These are phyloP conservation scores for Drosophila ficusphila DNA, from an alignment of 1,140 invertebrate species.

Conservation along the genomic window DNA sequence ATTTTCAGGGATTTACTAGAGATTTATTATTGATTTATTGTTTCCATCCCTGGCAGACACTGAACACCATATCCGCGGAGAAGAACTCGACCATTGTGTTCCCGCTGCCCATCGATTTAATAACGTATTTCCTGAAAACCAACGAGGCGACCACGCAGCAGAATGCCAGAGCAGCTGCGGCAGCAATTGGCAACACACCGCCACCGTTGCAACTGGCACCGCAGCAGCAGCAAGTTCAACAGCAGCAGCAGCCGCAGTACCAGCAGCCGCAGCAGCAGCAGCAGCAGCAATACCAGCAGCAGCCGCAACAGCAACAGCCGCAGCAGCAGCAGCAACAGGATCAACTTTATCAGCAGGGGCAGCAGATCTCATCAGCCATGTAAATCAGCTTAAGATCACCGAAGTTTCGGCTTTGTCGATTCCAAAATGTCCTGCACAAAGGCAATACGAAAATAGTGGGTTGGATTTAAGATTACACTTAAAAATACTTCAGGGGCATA, in stretches of 20 bases:
- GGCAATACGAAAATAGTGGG: neutral
- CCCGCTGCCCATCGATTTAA: slow-evolving; percentile 96
- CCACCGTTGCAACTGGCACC: slow-evolving; percentile 40
- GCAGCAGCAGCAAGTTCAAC: slow-evolving; percentile 42
- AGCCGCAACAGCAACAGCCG: slow-evolving; percentile 23
- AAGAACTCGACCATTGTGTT: slow-evolving; percentile 99
- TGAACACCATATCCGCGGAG: slow-evolving; percentile 97
- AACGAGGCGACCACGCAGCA: slow-evolving; percentile 62
- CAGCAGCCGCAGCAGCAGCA: slow-evolving; percentile 16
- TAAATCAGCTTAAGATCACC: slow-evolving; percentile 42
- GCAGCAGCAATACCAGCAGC: slow-evolving; percentile 19
- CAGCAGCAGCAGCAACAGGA: slow-evolving; percentile 4
- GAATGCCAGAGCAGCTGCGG: slow-evolving; percentile 56
- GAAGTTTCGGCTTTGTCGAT: slow-evolving; percentile 8
- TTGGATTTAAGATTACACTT: neutral
- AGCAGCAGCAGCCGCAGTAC: slow-evolving; percentile 12
- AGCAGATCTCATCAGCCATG: slow-evolving; percentile 74
- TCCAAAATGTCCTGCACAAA: slow-evolving; percentile 19
- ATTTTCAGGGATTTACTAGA: neutral
- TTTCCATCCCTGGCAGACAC: slow-evolving; percentile 87
- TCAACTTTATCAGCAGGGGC: slow-evolving; percentile 41
- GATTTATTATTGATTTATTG: slow-evolving; percentile 2
- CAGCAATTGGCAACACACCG: slow-evolving; percentile 53
- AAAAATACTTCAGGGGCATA: neutral
- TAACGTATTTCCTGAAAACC: slow-evolving; percentile 90